phyloP scores from a whole-genome alignment of 1,140 invertebrate species.

The Rhopalosiphum maidis region DNA sequence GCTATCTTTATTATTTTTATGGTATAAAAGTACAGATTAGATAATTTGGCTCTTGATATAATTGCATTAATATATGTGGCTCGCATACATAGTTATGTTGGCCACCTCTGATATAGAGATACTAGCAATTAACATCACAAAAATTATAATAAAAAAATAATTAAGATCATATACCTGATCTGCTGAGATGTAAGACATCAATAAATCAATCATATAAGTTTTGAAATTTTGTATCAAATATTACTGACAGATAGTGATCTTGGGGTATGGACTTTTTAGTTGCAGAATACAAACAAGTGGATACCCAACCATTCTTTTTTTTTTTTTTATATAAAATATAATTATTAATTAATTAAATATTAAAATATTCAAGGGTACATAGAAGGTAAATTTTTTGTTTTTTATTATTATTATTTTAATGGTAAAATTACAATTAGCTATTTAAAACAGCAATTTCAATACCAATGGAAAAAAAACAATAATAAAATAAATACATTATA shows the following conservation, averaged over 20 bases:
- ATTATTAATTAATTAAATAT: neutral
- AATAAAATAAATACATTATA: constrained; percentile 48
- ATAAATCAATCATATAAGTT: neutral
- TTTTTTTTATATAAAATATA: constrained; percentile 2
- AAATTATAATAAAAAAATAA: neutral
- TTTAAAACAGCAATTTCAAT: constrained; percentile 35
- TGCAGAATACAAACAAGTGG: neutral
- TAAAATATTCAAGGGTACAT: neutral
- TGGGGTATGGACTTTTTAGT: neutral
- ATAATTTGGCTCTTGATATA: too few species aligned
- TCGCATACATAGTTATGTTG: too few species aligned
- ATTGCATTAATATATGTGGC: too few species aligned
- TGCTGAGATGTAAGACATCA: neutral
- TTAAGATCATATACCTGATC: neutral
- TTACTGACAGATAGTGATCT: neutral
- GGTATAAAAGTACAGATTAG: too few species aligned
- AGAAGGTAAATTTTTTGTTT: constrained; percentile 27
- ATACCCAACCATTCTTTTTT: neutral
- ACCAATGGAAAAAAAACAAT: constrained; percentile 31
- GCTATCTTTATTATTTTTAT: too few species aligned
- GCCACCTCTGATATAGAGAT: too few species aligned
- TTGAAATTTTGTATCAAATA: neutral
- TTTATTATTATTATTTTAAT: constrained; percentile 22
- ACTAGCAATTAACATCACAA: too few species aligned
- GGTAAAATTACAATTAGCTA: constrained; percentile 38